phyloP scores from a whole-genome alignment of 2,113 vertebrate genomes.

The Ctenomys sociabilis region DNA sequence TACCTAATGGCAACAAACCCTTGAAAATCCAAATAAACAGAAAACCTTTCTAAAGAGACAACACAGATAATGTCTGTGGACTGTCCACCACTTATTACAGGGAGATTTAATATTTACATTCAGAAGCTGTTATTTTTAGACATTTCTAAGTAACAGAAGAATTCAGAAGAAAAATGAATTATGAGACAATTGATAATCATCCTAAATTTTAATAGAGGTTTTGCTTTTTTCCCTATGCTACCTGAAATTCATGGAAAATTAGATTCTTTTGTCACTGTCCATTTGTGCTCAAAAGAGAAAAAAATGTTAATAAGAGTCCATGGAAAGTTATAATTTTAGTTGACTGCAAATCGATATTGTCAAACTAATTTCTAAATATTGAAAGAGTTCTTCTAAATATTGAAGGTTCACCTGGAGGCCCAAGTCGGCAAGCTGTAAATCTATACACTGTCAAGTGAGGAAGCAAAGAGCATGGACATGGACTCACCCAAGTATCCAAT shows the following conservation, averaged over 20 bases:
- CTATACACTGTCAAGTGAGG: background rate
- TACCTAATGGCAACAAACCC: background rate
- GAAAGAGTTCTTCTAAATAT: background rate
- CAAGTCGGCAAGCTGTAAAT: background rate
- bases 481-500: constrained; percentile 97
- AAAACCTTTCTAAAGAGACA: background rate
- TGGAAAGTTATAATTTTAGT: constrained; percentile 12
- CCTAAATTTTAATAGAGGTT: background rate
- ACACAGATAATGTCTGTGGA: background rate
- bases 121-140: background rate
- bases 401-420: background rate
- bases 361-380: background rate
- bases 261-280: background rate
- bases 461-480: background rate
- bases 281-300: background rate
- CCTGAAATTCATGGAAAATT: constrained; percentile 18
- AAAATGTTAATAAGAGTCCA: background rate
- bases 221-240: background rate
- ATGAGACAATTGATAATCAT: background rate
- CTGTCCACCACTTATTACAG: background rate
- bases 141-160: background rate
- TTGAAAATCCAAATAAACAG: background rate
- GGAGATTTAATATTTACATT: background rate
- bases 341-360: background rate
- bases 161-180: background rate